Evolutionary conservation across 2,888 invertebrate species (phyloP), one percentile per base, ranked within the genome.

Genomic region (Brachyopa scutellaris): DNA sequence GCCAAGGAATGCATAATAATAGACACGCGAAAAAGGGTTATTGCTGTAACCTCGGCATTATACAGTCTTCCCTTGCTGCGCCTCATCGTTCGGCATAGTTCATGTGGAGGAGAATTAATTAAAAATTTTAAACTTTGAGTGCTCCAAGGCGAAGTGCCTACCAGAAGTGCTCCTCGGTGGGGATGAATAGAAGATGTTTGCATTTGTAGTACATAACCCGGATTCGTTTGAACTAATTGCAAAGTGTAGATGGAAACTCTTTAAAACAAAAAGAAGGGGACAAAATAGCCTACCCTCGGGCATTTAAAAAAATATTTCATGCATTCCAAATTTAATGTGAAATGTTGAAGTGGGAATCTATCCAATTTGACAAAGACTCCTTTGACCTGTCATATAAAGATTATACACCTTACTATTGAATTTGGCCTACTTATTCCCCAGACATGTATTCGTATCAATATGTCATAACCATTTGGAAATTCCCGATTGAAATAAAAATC

Each of bases 61-160:
- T n/a, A n/a, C n/a, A n/a, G n/a, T 36, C 36, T 36, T 4, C 11
- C 17, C 21, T 15, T n/a, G n/a, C n/a, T 38, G 19, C 17, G 11
- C 31, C 13, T 8, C 33, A n/a, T 55, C 55, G 26, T 45, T 49
- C 57, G 19, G 13, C 49, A 38, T 15, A 47, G 67, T 64, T 36
- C 9, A 67, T 42, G 62, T 69, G 49, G 45, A 62, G 62, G 42
- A 29, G 57, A 69, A 74, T 80, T 80, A 74, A 80, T 80, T 80
- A 80, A 80, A n/a, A 80, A 80, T 57, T 74, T 74, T 59, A 80
- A 74, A 45, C 57, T 74, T 74, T 64, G 62, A 69, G 74, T 74
- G 36, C 69, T 80, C 69, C 55, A 73, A 69, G 47, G n/a, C n/a
- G n/a, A n/a, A n/a, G n/a, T n/a, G n/a, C n/a, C n/a, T n/a, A n/a